These are phyloP conservation scores for Xenopus laevis DNA, from an alignment of 2,113 vertebrate genomes.

Conservation along the genomic window DNA sequence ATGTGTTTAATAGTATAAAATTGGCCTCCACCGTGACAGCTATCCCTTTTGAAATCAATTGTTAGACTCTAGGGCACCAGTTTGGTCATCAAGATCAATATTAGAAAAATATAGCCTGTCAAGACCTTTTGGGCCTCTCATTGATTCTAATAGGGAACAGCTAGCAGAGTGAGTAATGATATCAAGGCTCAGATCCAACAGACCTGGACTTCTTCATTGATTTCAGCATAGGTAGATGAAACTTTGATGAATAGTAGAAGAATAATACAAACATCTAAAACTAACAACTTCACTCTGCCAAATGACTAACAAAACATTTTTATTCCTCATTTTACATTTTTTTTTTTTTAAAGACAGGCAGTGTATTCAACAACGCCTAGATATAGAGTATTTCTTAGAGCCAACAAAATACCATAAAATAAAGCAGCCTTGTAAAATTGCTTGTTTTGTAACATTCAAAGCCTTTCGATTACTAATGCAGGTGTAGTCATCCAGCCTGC, in stretches of 20 bases:
- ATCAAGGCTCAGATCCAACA: slow-evolving; percentile 54
- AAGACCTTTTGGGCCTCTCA: slow-evolving; percentile 63
- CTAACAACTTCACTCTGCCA: slow-evolving; percentile 33
- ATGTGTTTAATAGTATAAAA: slow-evolving; percentile 65
- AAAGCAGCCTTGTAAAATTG: too few relatives aligned
- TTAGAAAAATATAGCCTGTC: slow-evolving; percentile 58
- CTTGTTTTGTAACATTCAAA: too few relatives aligned
- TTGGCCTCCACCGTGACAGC: slow-evolving; percentile 59
- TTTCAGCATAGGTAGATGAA: slow-evolving; percentile 54
- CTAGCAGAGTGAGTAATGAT: slow-evolving; percentile 62
- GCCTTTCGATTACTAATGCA: too few relatives aligned
- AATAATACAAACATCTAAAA: slow-evolving; percentile 40
- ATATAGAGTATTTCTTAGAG: too few relatives aligned
- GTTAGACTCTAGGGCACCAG: slow-evolving; percentile 66
- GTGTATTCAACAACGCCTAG: too few relatives aligned
- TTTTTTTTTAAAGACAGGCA: too few relatives aligned
- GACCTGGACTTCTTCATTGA: slow-evolving; percentile 52
- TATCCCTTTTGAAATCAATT: slow-evolving; percentile 65
- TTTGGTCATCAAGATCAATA: slow-evolving; percentile 73
- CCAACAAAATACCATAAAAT: too few relatives aligned
- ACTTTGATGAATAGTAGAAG: slow-evolving; percentile 50
- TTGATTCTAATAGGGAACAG: slow-evolving; percentile 62
- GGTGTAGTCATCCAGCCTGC: too few relatives aligned
- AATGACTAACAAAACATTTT: slow-evolving; percentile 11
- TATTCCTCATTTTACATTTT: background rate